Conservation (phyloP, 2,888 invertebrate genomes). For the Anodontia alba region DNA sequence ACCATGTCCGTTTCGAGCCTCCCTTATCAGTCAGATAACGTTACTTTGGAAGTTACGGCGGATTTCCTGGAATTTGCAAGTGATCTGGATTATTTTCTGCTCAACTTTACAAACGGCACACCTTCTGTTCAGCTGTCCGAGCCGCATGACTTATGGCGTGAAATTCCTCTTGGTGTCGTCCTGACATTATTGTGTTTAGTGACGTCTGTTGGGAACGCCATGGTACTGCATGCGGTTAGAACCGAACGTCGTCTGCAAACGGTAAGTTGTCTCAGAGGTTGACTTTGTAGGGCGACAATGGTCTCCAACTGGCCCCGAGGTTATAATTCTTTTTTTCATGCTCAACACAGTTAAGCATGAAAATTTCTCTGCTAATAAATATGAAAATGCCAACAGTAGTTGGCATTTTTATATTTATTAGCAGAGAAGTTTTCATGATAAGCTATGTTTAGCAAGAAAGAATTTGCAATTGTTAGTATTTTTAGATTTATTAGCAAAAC, state of each 20-base stretch:
- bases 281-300: too few species aligned
- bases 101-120: neutral
- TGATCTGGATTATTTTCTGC: constrained; percentile 13
- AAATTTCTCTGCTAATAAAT: too few species aligned
- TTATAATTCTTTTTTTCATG: too few species aligned
- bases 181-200: constrained; percentile 84
- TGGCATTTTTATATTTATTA: too few species aligned
- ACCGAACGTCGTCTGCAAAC: constrained; percentile 86
- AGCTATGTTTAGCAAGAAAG: too few species aligned
- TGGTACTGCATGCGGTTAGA: constrained; percentile 86
- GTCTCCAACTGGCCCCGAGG: too few species aligned
- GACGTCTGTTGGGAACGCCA: constrained; percentile 85
- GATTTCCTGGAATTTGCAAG: neutral
- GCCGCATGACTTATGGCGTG: constrained; percentile 68
- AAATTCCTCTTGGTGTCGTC: constrained; percentile 83
- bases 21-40: neutral
- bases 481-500: too few species aligned
- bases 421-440: too few species aligned
- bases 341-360: too few species aligned
- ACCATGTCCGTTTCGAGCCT: constrained; percentile 14
- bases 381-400: too few species aligned
- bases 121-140: neutral
- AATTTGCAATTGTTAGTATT: too few species aligned
- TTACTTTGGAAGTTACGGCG: constrained; percentile 19
- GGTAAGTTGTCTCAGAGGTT: constrained; percentile 80